Evolutionary conservation across 2,797 vertebrate species (phyloP).

Genomic region (Ceryle rudis): DNA sequence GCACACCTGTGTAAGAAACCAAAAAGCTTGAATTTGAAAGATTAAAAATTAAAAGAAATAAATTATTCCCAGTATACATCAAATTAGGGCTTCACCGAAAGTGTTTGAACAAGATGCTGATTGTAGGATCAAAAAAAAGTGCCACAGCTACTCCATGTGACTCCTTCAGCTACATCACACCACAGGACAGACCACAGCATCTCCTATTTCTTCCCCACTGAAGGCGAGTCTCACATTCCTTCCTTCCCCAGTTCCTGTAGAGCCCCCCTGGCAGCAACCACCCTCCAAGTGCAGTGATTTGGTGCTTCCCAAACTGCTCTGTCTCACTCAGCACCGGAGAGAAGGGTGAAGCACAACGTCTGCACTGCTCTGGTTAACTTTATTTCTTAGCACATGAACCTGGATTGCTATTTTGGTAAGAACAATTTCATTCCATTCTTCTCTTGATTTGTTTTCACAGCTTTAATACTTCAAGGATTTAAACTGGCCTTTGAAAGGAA

Average conservation of each 20-base stretch:
- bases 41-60: background rate
- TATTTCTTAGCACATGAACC: background rate
- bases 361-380: background rate
- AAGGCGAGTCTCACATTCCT: background rate
- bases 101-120: background rate
- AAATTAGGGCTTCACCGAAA: background rate
- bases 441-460: conserved; percentile 42
- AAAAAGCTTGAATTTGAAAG: background rate
- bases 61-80: background rate
- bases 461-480: conserved; percentile 20
- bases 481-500: conserved; percentile 23
- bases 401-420: background rate
- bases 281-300: rapidly evolving
- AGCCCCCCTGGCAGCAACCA: background rate
- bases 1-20: background rate
- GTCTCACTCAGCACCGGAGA: background rate
- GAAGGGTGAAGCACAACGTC: background rate
- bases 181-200: background rate
- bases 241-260: background rate
- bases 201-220: background rate
- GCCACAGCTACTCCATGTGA: rapidly evolving
- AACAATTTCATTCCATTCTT: background rate
- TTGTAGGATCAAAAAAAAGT: background rate
- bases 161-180: background rate
- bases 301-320: background rate